phyloP scores from a whole-genome alignment of 1,140 invertebrate genomes.

The Colletes gigas region DNA sequence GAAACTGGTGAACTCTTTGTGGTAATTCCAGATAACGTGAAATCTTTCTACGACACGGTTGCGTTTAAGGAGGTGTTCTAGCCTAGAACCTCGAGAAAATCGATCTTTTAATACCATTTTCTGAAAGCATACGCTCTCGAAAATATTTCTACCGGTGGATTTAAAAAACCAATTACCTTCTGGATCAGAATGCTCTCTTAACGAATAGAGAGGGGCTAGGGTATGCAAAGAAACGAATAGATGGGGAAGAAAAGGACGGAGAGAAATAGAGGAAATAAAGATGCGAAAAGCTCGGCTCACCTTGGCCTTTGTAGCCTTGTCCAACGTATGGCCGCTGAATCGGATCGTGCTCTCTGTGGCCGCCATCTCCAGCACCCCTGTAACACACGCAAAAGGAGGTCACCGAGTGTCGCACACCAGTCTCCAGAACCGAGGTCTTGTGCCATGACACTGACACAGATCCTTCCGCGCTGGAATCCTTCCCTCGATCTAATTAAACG shows the following conservation, averaged over 20 bases:
- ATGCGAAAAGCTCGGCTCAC: conserved; percentile 72
- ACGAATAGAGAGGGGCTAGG: not conserved
- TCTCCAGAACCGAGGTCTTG: conserved; percentile 34
- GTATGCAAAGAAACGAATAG: not conserved
- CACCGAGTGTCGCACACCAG: conserved; percentile 34
- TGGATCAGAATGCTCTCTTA: no score
- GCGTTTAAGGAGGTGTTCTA: no score
- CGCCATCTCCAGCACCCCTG: conserved; percentile 86
- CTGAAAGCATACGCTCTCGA: no score
- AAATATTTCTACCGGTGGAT: no score
- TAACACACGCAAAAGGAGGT: conserved; percentile 74
- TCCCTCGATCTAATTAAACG: conserved; percentile 15
- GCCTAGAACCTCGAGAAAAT: no score
- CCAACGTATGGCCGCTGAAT: conserved; percentile 97
- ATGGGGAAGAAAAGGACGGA: not conserved
- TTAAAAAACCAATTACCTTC: no score
- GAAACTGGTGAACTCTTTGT: no score
- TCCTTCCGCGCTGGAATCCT: conserved; percentile 1
- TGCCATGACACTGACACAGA: conserved; percentile 39
- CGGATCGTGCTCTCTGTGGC: conserved; percentile 90
- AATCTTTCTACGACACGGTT: no score
- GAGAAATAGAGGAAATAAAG: not conserved
- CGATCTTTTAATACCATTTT: no score
- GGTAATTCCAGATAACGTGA: no score
- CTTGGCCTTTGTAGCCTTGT: conserved; percentile 99